A percentile compares a stretch with the other conserved stretches of the same genome.
phyloP scores from a whole-genome alignment of 2,113 vertebrate species.

The Hipposideros armiger region DNA sequence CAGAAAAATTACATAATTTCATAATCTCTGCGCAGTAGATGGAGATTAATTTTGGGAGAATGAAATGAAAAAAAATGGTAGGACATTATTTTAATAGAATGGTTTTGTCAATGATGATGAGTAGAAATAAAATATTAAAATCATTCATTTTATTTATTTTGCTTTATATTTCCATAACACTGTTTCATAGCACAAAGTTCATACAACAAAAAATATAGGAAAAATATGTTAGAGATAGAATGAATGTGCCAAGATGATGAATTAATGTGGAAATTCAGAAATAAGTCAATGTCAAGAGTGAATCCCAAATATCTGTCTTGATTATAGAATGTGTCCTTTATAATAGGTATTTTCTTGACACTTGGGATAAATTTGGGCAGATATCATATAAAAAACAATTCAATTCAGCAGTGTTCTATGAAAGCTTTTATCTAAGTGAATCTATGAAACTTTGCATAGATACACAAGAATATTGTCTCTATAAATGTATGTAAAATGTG shows the following conservation, averaged over 20 bases:
- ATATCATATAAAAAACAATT: neutral
- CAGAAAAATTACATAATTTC: neutral
- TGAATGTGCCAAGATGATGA: neutral
- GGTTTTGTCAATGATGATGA: neutral
- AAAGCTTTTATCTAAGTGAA: neutral
- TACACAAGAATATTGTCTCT: neutral
- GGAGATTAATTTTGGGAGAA: neutral
- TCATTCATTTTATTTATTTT: neutral
- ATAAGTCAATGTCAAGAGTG: neutral
- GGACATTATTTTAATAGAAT: neutral
- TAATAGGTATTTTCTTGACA: neutral
- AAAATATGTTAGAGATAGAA: neutral
- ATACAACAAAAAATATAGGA: neutral
- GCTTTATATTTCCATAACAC: neutral
- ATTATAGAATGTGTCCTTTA: neutral
- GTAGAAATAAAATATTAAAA: neutral
- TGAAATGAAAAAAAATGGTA: neutral
- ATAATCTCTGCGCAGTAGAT: neutral
- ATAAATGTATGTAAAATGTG: neutral
- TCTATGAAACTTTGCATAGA: neutral
- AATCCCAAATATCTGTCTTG: neutral
- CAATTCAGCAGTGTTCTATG: neutral
- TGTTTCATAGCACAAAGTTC: neutral
- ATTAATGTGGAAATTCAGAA: neutral
- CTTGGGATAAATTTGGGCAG: neutral